These are phyloP conservation scores for Thymelicus sylvestris DNA, from an alignment of 2,888 invertebrate genomes.

Conservation along the genomic window DNA sequence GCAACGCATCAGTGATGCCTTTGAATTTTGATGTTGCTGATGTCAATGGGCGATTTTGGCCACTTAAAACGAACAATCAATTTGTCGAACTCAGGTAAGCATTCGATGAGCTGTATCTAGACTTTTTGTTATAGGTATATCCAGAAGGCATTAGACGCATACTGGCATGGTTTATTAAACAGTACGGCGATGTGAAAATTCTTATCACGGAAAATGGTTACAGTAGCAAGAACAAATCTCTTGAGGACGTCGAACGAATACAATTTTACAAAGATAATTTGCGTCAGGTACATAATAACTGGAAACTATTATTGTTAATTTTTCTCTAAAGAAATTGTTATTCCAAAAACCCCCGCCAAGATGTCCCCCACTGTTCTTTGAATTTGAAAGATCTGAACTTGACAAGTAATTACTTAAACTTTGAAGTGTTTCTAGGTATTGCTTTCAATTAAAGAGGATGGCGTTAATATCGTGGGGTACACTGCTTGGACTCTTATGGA, in stretches of 20 bases:
- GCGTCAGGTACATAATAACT: slow-evolving; percentile 10
- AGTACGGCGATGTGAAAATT: slow-evolving; percentile 20
- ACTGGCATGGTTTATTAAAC: slow-evolving; percentile 20
- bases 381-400: too few species aligned
- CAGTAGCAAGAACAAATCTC: background rate
- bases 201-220: slow-evolving; percentile 29
- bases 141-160: slow-evolving; percentile 9
- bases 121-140: background rate
- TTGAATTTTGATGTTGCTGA: too few species aligned
- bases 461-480: slow-evolving; percentile 85
- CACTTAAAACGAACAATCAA: too few species aligned
- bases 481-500: slow-evolving; percentile 90
- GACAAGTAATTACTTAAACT: background rate
- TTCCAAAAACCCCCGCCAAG: too few species aligned
- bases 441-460: slow-evolving; percentile 62
- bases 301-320: too few species aligned
- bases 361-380: too few species aligned
- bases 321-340: too few species aligned
- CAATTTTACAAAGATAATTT: slow-evolving; percentile 17
- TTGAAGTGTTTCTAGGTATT: background rate
- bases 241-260: slow-evolving; percentile 7
- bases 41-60: too few species aligned
- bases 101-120: background rate
- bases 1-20: too few species aligned
- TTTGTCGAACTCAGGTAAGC: background rate